Conservation (phyloP, 2,888 invertebrate species). For the Sympetrum striolatum region DNA sequence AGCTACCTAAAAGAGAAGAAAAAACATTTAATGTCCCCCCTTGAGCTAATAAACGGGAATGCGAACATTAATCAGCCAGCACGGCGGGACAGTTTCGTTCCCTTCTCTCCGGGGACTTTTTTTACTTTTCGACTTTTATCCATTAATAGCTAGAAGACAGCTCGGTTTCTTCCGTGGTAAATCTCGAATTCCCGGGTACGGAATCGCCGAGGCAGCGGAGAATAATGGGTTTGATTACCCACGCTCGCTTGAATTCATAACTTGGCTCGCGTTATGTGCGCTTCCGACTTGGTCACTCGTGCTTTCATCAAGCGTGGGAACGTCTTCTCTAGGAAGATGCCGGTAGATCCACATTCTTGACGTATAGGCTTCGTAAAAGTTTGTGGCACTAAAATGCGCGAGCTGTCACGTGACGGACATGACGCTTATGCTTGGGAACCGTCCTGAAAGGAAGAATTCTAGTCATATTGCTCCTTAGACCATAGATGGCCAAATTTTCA, state of each 20-base stretch:
- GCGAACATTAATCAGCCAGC: not conserved
- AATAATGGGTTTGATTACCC: not conserved
- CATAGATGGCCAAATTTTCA: too few species aligned
- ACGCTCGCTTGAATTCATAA: not conserved
- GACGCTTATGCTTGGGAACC: too few species aligned
- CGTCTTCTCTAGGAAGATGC: too few species aligned
- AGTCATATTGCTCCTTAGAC: too few species aligned
- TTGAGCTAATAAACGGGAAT: not conserved
- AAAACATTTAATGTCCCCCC: not conserved
- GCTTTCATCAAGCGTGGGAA: not conserved
- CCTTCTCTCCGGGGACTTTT: not conserved
- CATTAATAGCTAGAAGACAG: not conserved
- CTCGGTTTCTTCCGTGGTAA: not conserved
- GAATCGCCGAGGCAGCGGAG: not conserved
- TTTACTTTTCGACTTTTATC: not conserved
- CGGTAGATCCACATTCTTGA: too few species aligned
- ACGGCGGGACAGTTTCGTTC: not conserved
- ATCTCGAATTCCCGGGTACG: not conserved
- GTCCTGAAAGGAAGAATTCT: too few species aligned
- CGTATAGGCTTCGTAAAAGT: too few species aligned
- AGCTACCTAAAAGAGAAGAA: not conserved
- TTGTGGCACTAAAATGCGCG: too few species aligned
- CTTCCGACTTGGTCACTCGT: not conserved
- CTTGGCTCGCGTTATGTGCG: not conserved
- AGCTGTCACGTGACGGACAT: too few species aligned